Conservation (phyloP, 2,888 invertebrate species). For the Liposcelis brunnea region DNA sequence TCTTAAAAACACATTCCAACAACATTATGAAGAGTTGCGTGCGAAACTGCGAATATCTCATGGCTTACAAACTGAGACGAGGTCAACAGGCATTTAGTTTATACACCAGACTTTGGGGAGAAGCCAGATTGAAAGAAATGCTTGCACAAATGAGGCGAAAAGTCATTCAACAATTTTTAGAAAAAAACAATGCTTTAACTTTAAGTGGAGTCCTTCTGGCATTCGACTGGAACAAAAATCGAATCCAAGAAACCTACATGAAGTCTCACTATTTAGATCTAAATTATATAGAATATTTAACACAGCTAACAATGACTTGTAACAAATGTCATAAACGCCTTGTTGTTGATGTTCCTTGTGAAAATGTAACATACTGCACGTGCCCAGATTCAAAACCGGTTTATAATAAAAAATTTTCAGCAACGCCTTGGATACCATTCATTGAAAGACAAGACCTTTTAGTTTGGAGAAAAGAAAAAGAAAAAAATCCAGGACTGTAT, state of each 20-base stretch:
- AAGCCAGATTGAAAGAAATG: constrained; percentile 34
- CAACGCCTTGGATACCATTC: constrained; percentile 56
- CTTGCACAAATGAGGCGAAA: constrained; percentile 29
- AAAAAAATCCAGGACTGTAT: constrained; percentile 46
- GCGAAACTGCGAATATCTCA: constrained; percentile 19
- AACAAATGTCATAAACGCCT: constrained; percentile 29
- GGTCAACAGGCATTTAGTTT: constrained; percentile 44
- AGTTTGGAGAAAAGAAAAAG: constrained; percentile 57
- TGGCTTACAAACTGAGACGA: constrained; percentile 40
- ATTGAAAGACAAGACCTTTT: constrained; percentile 61
- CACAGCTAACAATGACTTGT: constrained; percentile 35
- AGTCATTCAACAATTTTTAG: constrained; percentile 24
- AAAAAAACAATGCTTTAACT: no score
- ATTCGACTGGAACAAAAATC: constrained; percentile 1
- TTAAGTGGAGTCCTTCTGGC: neutral
- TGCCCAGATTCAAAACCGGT: constrained; percentile 22
- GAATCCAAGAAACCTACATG: neutral
- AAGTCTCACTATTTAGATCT: constrained; percentile 35
- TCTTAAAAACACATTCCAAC: no score
- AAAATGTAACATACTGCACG: constrained; percentile 31
- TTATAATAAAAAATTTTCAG: constrained; percentile 15
- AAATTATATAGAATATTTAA: constrained; percentile 34
- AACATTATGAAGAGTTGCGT: neutral
- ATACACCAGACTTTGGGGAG: constrained; percentile 45
- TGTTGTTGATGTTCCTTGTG: constrained; percentile 25